Conservation (phyloP, 1,140 invertebrate genomes). For the Pseudoatta argentina region DNA sequence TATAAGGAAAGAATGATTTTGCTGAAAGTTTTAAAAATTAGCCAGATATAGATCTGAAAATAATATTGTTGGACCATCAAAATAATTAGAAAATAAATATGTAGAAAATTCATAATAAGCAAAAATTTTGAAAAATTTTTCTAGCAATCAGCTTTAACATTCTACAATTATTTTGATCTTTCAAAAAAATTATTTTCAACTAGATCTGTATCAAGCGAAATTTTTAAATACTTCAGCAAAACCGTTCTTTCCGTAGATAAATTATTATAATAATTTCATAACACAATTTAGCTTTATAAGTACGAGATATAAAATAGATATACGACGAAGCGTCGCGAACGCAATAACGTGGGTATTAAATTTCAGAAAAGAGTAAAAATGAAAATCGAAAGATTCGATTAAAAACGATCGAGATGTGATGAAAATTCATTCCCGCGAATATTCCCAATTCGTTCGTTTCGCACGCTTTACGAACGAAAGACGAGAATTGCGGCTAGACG, state of each 20-base stretch:
- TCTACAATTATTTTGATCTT: no score
- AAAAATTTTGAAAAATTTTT: no score
- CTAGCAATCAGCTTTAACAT: no score
- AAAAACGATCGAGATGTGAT: conserved; percentile 1
- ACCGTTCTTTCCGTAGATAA: background rate
- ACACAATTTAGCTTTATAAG: background rate
- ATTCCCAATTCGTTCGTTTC: background rate
- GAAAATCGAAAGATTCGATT: background rate
- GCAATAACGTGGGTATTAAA: conserved; percentile 4
- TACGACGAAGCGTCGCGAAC: background rate
- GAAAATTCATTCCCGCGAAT: conserved; percentile 1
- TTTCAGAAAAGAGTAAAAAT: background rate
- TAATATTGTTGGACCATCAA: no score
- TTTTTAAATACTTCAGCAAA: no score
- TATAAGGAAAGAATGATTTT: no score
- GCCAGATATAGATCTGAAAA: no score
- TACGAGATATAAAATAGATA: background rate
- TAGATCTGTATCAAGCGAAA: no score
- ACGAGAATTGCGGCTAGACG: conserved; percentile 4
- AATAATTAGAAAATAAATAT: no score
- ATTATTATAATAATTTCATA: background rate
- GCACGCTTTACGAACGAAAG: background rate
- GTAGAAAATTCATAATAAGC: no score
- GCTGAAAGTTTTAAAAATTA: no score
- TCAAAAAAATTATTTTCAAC: no score